Conservation (phyloP, 53 echinoderm and acorn worm species). For the Temnopleurus reevesii region DNA sequence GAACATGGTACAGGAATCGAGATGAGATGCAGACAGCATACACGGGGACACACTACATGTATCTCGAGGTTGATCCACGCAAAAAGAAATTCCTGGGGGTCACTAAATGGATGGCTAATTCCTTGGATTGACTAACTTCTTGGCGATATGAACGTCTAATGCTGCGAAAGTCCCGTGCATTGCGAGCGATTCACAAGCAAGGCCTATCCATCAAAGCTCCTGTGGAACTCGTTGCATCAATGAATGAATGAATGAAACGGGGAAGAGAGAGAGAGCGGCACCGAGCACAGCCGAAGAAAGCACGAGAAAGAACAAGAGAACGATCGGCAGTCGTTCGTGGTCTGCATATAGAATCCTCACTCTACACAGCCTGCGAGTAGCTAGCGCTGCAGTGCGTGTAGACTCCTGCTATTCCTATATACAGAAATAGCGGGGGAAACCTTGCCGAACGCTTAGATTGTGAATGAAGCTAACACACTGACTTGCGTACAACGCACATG, state of each 20-base stretch:
- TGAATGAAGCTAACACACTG: slow-evolving; percentile 25
- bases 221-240: slow-evolving; percentile 26
- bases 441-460: background rate
- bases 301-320: slow-evolving; percentile 35
- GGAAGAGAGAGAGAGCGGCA: background rate
- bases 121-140: slow-evolving; percentile 4
- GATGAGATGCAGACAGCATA: background rate
- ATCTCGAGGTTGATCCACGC: background rate
- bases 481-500: slow-evolving; percentile 41
- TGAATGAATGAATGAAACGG: slow-evolving; percentile 31
- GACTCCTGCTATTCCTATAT: background rate
- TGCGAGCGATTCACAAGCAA: slow-evolving; percentile 4
- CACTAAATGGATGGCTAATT: slow-evolving; percentile 15
- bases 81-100: background rate
- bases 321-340: slow-evolving; percentile 16
- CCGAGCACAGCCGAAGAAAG: background rate
- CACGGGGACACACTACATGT: background rate
- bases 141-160: background rate
- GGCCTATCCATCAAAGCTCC: slow-evolving; percentile 10
- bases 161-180: background rate
- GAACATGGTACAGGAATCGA: background rate
- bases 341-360: slow-evolving; percentile 37
- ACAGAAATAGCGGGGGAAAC: slow-evolving; percentile 5
- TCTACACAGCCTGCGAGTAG: slow-evolving; percentile 20
- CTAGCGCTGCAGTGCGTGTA: slow-evolving; percentile 6